phyloP scores from a whole-genome alignment of 2,888 invertebrate species.

The Notodonta dromedarius region DNA sequence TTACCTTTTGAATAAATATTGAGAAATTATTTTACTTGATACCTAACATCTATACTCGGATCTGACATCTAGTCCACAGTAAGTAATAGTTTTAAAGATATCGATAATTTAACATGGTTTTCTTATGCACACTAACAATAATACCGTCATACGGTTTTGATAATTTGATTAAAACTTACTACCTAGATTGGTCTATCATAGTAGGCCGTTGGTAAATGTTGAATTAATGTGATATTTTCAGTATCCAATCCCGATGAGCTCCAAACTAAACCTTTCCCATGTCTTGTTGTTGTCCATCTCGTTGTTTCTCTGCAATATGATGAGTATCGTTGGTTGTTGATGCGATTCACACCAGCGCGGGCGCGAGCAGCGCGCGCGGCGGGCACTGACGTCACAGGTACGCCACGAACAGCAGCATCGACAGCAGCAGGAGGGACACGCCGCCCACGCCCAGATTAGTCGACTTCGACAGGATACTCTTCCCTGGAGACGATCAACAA shows the following conservation, averaged over 20 bases:
- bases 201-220: neutral
- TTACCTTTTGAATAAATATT: neutral
- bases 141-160: neutral
- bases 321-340: neutral
- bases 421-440: slow-evolving; percentile 54
- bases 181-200: neutral
- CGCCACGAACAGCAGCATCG: slow-evolving; percentile 54
- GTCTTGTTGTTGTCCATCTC: too few species aligned
- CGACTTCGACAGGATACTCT: slow-evolving; percentile 64
- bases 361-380: slow-evolving; percentile 40
- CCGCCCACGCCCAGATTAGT: slow-evolving; percentile 50
- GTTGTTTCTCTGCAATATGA: neutral
- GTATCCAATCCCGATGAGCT: neutral
- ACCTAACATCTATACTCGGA: neutral
- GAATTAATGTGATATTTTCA: neutral
- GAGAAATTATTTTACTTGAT: neutral
- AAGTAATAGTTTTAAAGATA: neutral
- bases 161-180: neutral
- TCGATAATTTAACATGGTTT: too few species aligned
- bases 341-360: slow-evolving; percentile 33
- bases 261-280: too few species aligned
- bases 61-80: neutral
- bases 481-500: slow-evolving; percentile 54
- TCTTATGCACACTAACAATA: neutral
- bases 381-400: slow-evolving; percentile 57